phyloP scores from a whole-genome alignment of 2,797 vertebrate genomes.

The Chelidonichthys spinosus region DNA sequence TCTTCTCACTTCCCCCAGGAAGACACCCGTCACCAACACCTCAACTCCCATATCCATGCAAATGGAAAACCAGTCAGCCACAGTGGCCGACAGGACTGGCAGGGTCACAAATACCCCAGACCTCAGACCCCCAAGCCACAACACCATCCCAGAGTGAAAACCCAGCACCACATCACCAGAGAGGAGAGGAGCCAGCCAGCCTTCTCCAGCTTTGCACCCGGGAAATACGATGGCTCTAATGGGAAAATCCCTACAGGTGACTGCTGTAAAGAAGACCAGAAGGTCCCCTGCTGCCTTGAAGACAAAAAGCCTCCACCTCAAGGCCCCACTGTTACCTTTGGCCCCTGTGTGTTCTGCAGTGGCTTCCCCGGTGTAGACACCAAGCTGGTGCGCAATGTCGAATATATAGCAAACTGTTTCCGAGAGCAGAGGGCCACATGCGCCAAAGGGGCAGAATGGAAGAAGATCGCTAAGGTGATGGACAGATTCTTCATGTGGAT shows the following conservation, averaged over 20 bases:
- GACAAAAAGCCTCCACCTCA: constrained; percentile 73
- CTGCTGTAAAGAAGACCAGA: constrained; percentile 69
- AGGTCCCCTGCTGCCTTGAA: constrained; percentile 67
- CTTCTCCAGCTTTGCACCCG: constrained; percentile 57
- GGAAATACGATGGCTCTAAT: constrained; percentile 69
- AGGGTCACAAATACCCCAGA: constrained; percentile 49
- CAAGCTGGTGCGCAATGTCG: constrained; percentile 88
- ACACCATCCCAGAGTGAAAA: constrained; percentile 62
- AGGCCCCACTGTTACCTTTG: constrained; percentile 78
- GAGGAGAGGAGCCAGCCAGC: constrained; percentile 57
- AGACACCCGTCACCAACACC: constrained; percentile 40
- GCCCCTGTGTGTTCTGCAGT: constrained; percentile 78
- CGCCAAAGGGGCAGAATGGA: constrained; percentile 95
- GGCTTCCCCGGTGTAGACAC: constrained; percentile 61
- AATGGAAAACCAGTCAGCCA: constrained; percentile 67
- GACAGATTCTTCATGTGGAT: constrained; percentile 99
- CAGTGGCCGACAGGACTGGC: constrained; percentile 35
- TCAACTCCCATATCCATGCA: constrained; percentile 47
- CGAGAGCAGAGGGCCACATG: constrained; percentile 91
- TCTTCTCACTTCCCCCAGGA: constrained; percentile 61
- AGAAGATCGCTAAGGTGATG: constrained; percentile 99
- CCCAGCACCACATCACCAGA: constrained; percentile 76
- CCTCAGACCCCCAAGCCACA: constrained; percentile 70
- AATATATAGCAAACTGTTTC: constrained; percentile 95
- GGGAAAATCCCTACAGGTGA: constrained; percentile 70